Evolutionary conservation across 2,888 invertebrate species (phyloP).

Genomic region (Lypha dubia): DNA sequence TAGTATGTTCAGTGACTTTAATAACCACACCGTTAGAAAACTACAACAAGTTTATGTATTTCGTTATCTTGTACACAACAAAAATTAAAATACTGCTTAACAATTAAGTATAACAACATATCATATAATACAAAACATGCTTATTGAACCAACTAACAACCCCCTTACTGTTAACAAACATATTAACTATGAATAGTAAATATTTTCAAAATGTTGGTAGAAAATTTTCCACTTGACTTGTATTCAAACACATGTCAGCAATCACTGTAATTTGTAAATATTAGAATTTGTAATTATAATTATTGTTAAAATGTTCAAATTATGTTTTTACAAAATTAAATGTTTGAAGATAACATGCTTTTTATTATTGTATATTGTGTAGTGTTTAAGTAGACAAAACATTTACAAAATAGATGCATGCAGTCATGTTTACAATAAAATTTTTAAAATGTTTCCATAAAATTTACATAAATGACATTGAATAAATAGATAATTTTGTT

Average conservation of each 20-base stretch:
- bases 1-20: background rate
- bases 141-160: slow-evolving; percentile 19
- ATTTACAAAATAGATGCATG: slow-evolving; percentile 30
- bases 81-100: background rate
- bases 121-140: slow-evolving; percentile 7
- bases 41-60: background rate
- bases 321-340: slow-evolving; percentile 57
- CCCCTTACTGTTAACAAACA: slow-evolving; percentile 8
- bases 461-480: slow-evolving; percentile 8
- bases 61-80: background rate
- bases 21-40: background rate
- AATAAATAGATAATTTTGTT: slow-evolving; percentile 3
- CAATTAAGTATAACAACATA: slow-evolving; percentile 11
- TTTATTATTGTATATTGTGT: slow-evolving; percentile 4
- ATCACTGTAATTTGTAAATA: slow-evolving; percentile 45
- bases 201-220: slow-evolving; percentile 29
- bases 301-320: slow-evolving; percentile 38
- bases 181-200: slow-evolving; percentile 6
- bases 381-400: background rate
- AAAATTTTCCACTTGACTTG: slow-evolving; percentile 51
- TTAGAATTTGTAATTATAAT: slow-evolving; percentile 41
- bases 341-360: slow-evolving; percentile 49
- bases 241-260: slow-evolving; percentile 52
- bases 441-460: background rate
- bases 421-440: background rate